Percentiles rank a stretch among this genome's conserved stretches.
Evolutionary conservation across 2,113 vertebrate species (phyloP).

Genomic region (Tachysurus vachellii): DNA sequence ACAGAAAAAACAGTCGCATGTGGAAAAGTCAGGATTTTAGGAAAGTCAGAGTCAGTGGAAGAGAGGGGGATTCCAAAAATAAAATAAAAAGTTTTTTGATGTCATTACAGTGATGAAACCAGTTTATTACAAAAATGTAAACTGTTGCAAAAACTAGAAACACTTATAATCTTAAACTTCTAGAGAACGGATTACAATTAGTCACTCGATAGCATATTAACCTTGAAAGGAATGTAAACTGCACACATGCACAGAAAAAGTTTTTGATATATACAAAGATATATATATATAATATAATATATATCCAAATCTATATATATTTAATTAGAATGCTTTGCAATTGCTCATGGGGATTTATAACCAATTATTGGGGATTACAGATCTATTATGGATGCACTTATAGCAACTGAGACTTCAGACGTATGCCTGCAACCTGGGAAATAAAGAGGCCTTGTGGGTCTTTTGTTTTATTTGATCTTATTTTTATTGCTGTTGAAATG

Average conservation of each 20-base stretch:
- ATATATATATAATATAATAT: constrained; percentile 59
- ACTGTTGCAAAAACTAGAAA: constrained; percentile 78
- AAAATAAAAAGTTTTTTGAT: constrained; percentile 24
- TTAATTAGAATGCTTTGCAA: constrained; percentile 84
- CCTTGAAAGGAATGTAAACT: constrained; percentile 80
- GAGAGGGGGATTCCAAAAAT: constrained; percentile 43
- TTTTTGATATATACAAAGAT: constrained; percentile 76
- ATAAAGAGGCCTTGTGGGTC: constrained; percentile 70
- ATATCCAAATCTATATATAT: constrained; percentile 71
- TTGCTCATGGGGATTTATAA: constrained; percentile 64
- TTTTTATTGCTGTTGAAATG: constrained; percentile 77
- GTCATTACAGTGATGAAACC: constrained; percentile 63
- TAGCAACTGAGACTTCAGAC: constrained; percentile 77
- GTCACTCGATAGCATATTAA: constrained; percentile 81
- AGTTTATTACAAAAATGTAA: constrained; percentile 78
- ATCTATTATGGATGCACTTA: constrained; percentile 82
- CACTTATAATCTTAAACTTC: constrained; percentile 77
- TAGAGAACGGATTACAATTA: constrained; percentile 79
- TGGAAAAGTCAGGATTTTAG: neutral
- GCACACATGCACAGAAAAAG: constrained; percentile 80
- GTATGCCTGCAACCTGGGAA: constrained; percentile 74
- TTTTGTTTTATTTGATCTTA: constrained; percentile 74
- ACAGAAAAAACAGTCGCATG: neutral
- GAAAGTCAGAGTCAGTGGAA: constrained; percentile 53
- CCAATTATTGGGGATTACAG: constrained; percentile 72